These are phyloP conservation scores for Enteromius viviparus DNA, from an alignment of 2,797 vertebrate genomes.

Conservation along the genomic window DNA sequence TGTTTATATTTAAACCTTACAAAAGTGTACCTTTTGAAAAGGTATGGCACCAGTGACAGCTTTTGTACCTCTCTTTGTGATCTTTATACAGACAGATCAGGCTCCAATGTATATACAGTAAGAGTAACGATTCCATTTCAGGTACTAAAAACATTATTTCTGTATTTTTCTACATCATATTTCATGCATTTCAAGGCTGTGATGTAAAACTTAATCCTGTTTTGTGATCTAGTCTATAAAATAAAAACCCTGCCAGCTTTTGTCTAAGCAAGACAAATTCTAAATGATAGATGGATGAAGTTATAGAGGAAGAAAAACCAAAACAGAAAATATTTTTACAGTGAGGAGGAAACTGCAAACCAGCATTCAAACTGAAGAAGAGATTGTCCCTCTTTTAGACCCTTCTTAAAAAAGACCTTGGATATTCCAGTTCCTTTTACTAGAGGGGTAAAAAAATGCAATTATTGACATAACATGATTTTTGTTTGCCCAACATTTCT, in stretches of 20 bases:
- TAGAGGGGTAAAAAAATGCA: no score
- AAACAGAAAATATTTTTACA: neutral
- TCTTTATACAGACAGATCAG: neutral
- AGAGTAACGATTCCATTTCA: neutral
- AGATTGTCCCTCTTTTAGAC: neutral
- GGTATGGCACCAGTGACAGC: no score
- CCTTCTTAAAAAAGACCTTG: neutral
- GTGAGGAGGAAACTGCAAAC: neutral
- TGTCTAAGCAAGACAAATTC: neutral
- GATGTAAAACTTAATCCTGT: neutral
- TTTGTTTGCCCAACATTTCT: conserved; percentile 8
- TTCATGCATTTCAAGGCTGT: neutral
- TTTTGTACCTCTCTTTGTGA: neutral
- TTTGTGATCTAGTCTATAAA: neutral
- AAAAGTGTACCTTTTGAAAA: no score
- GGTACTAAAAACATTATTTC: neutral
- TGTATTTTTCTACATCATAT: neutral
- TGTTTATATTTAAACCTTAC: no score
- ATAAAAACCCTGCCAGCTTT: neutral
- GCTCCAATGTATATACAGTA: neutral
- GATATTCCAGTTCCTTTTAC: neutral
- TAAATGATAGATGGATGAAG: neutral
- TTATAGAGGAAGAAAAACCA: neutral
- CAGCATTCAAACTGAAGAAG: neutral
- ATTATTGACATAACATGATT: conserved; percentile 1